A percentile compares a stretch with the other conserved stretches of the same genome.
phyloP scores from a whole-genome alignment of 2,797 vertebrate species.

The Psittacula derbiana region DNA sequence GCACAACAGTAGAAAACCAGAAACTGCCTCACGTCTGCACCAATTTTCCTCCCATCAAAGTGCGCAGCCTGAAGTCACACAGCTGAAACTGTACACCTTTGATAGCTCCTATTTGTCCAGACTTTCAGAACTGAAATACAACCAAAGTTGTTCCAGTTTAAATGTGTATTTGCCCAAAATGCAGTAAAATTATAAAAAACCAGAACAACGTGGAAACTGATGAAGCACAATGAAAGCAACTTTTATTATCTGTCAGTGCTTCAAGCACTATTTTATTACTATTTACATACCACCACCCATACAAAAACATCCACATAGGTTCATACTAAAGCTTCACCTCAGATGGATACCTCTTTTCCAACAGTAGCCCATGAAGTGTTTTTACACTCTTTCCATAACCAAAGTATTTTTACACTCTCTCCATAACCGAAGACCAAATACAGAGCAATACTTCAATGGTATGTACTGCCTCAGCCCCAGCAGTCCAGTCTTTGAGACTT shows the following conservation, averaged over 20 bases:
- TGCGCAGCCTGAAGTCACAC: neutral
- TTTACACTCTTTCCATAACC: neutral
- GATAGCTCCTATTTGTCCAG: neutral
- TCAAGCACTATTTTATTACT: neutral
- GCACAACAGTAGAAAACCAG: neutral
- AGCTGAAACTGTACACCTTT: constrained; percentile 1
- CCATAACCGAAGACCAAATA: neutral
- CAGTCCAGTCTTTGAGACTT: neutral
- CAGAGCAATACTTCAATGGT: neutral
- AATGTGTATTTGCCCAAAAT: neutral
- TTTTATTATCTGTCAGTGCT: neutral
- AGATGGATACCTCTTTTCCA: neutral
- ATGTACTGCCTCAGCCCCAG: neutral
- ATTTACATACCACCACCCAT: neutral
- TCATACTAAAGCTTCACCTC: neutral
- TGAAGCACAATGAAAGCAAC: neutral
- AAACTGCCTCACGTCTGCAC: neutral
- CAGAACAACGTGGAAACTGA: neutral
- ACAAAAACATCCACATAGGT: neutral
- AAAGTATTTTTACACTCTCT: neutral
- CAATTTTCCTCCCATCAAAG: neutral
- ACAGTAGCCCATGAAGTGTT: neutral
- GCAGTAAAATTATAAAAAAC: neutral
- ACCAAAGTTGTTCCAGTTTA: neutral
- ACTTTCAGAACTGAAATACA: neutral